Conservation (phyloP, 2,113 vertebrate species). For the Alethe diademata region DNA sequence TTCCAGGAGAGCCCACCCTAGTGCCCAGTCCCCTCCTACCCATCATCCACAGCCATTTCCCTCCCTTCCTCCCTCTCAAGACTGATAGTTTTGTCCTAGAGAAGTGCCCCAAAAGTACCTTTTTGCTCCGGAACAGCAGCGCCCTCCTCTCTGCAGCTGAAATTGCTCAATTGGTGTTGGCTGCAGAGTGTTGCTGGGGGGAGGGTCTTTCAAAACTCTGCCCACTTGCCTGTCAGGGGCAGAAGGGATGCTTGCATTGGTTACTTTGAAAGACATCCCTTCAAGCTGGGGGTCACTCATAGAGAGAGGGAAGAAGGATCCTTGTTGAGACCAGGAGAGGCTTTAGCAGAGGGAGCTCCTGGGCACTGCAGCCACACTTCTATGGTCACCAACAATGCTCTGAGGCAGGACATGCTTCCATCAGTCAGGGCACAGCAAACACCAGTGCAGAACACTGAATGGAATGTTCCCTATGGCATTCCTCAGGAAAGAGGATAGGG, state of each 20-base stretch:
- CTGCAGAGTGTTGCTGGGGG: slow-evolving; percentile 61
- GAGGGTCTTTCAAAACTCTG: slow-evolving; percentile 70
- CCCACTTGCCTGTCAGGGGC: slow-evolving; percentile 67
- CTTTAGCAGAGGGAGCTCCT: neutral
- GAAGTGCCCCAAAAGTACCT: slow-evolving; percentile 34
- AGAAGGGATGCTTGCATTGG: slow-evolving; percentile 4
- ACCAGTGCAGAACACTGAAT: neutral
- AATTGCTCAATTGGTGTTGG: slow-evolving; percentile 66
- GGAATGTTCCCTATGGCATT: neutral
- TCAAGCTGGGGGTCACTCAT: neutral
- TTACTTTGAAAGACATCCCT: neutral
- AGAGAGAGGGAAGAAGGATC: neutral
- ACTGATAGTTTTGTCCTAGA: neutral
- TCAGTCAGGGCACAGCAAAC: neutral
- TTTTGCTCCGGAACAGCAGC: slow-evolving; percentile 69
- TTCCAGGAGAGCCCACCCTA: neutral
- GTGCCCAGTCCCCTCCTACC: neutral
- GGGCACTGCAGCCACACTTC: neutral
- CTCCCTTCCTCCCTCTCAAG: neutral
- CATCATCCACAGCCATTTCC: neutral
- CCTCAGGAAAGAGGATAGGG: neutral
- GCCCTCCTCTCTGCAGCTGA: slow-evolving; percentile 72
- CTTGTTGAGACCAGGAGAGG: neutral
- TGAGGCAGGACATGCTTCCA: neutral
- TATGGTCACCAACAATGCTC: neutral